Base-by-base conservation (phyloP, 2,888 invertebrate genomes). In the Ramazzottius varieornatus region DNA sequence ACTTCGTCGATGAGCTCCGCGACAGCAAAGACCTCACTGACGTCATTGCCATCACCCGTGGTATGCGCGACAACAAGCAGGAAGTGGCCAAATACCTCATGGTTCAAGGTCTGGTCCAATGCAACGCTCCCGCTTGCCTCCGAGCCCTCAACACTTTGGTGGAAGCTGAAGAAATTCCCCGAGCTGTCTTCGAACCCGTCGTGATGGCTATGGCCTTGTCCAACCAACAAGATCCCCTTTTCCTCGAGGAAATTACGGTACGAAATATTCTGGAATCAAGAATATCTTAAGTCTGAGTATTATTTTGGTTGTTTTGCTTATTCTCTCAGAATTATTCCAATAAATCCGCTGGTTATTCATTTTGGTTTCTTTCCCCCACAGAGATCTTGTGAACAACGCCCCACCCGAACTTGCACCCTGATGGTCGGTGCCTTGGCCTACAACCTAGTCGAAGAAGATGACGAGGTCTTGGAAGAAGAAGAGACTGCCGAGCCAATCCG, bases 41-140 rank as follows among this genome's bases (percentile, higher is more conserved):
- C n/a, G n/a, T 54, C 24, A 4, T 54, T 20, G 8, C 40, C 40
- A 16, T 29, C 8, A 29, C 24, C 54, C 54, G 29, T 4, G 20
- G 8, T 4, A 54, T 54, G n/a, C 54, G 54, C n/a, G 20, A 54
- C 29, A 54, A 24, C 54, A 20, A 40, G 54, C 29, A 54, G 54
- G 54, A 54, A 54, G 29, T 54, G 4, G 13, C 54, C 54, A 54
- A 54, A 29, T 54, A 54, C 54, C 54, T 54, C 20, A 4, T 54
- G 20, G 54, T 54, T 4, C 54, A 54, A 54, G 54, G 54, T 8
- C 29, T 54, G 54, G 24, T 29, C 54, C 54, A 54, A 29, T 54
- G 54, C 54, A 54, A 54, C 24, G 54, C 54, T 13, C 54, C 54
- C 54, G 29, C 54, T 29, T 54, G 54, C 54, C 54, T 54, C n/a